A percentile compares a stretch with the other conserved stretches of the same genome.
Conservation (phyloP, 2,797 vertebrate genomes). For the Melanotaenia trifasciata region DNA sequence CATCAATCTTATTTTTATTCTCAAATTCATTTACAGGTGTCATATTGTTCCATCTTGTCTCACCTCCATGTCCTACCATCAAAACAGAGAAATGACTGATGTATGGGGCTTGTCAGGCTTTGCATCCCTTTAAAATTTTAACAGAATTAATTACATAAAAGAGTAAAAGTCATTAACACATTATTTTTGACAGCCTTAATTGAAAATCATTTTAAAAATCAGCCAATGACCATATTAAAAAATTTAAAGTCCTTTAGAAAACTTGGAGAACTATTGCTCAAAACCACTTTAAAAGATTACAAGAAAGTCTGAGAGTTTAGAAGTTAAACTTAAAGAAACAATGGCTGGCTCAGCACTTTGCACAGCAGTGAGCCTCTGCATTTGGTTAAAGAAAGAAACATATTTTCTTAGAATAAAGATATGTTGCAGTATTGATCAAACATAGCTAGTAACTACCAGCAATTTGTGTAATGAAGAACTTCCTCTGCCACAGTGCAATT, state of each 20-base stretch:
- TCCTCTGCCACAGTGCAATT: constrained; percentile 19
- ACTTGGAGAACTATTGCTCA: not conserved
- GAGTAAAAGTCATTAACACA: too few relatives aligned
- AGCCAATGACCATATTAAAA: not conserved
- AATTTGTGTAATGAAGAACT: constrained; percentile 66
- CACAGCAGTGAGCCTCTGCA: constrained; percentile 1
- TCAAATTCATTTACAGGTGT: too few relatives aligned
- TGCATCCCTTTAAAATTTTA: too few relatives aligned
- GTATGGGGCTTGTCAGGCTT: too few relatives aligned
- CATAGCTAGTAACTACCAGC: constrained; percentile 41
- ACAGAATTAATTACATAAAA: too few relatives aligned
- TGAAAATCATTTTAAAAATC: not conserved
- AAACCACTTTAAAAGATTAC: not conserved
- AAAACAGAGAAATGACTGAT: too few relatives aligned
- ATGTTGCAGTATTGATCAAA: constrained; percentile 54
- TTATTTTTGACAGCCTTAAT: too few relatives aligned
- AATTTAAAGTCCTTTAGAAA: not conserved
- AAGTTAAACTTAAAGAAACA: too few relatives aligned
- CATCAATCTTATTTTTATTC: too few relatives aligned
- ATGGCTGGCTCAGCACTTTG: not conserved
- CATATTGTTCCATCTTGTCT: too few relatives aligned
- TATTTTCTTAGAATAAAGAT: constrained; percentile 38
- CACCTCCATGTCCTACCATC: too few relatives aligned
- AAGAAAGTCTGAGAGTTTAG: not conserved
- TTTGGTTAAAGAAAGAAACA: constrained; percentile 23